Evolutionary conservation across 2,797 vertebrate genomes (phyloP).

Genomic region (Rhynchonycteris naso): DNA sequence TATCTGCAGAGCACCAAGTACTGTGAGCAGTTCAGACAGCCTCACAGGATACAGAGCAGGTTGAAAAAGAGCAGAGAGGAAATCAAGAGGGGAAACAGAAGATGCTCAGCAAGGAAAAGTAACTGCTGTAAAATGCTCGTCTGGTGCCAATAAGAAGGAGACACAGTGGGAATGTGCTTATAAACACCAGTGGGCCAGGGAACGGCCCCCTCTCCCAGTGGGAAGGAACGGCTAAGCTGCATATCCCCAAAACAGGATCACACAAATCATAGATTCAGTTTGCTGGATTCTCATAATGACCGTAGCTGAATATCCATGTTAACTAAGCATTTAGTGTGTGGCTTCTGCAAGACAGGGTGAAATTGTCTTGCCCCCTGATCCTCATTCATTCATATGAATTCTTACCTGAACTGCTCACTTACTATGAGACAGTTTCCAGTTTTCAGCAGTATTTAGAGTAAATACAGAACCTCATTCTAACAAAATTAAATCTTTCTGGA

Average conservation of each 20-base stretch:
- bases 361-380: neutral
- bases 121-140: neutral
- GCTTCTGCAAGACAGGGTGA: neutral
- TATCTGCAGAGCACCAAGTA: too few species aligned
- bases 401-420: neutral
- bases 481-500: neutral
- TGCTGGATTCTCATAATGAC: neutral
- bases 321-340: neutral
- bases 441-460: neutral
- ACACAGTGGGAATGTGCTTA: neutral
- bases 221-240: neutral
- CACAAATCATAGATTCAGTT: rapidly evolving
- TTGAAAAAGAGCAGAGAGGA: neutral
- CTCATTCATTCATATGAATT: neutral
- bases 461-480: neutral
- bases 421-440: neutral
- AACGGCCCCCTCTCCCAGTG: rapidly evolving
- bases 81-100: neutral
- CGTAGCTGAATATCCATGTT: neutral
- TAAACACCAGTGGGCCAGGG: neutral
- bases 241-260: neutral
- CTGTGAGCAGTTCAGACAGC: too few species aligned
- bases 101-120: neutral
- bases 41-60: neutral
- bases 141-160: neutral